These are phyloP conservation scores for Nyctibius grandis DNA, from an alignment of 2,797 vertebrate genomes.

Conservation along the genomic window DNA sequence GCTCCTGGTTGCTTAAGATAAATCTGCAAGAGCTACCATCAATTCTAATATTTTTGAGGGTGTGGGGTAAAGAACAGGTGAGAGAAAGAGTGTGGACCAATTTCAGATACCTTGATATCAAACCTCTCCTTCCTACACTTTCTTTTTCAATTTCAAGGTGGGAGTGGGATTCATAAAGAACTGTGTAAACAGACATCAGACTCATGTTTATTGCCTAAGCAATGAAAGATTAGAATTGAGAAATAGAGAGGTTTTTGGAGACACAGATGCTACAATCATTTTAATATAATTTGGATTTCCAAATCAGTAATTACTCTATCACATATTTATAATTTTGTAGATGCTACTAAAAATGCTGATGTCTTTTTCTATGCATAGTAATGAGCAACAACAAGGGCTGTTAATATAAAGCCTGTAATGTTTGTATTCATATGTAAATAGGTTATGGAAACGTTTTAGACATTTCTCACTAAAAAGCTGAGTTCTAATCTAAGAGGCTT, in stretches of 20 bases:
- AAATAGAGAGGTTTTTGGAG: slow-evolving; percentile 61
- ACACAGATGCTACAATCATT: slow-evolving; percentile 67
- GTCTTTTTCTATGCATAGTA: slow-evolving; percentile 64
- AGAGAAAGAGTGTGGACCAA: neutral
- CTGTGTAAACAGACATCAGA: slow-evolving; percentile 45
- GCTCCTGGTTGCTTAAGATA: neutral
- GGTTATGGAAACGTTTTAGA: slow-evolving; percentile 67
- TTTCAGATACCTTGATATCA: neutral
- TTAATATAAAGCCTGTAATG: slow-evolving; percentile 67
- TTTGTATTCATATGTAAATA: slow-evolving; percentile 71
- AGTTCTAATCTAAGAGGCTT: slow-evolving; percentile 59
- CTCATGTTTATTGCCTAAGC: slow-evolving; percentile 62
- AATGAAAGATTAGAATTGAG: slow-evolving; percentile 62
- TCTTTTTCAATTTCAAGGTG: neutral
- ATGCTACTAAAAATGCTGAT: slow-evolving; percentile 65
- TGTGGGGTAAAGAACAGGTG: neutral
- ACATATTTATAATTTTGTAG: slow-evolving; percentile 71
- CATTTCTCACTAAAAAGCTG: slow-evolving; percentile 59
- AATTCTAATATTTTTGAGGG: neutral
- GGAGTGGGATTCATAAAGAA: neutral
- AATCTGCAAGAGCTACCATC: neutral
- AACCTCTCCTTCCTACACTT: neutral
- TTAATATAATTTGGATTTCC: slow-evolving; percentile 71
- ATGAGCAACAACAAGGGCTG: slow-evolving; percentile 64
- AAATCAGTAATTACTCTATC: slow-evolving; percentile 71